Evolutionary conservation across 2,888 invertebrate genomes (phyloP), one percentile per base, ranked within the genome.

Genomic region (Unio delphinus): DNA sequence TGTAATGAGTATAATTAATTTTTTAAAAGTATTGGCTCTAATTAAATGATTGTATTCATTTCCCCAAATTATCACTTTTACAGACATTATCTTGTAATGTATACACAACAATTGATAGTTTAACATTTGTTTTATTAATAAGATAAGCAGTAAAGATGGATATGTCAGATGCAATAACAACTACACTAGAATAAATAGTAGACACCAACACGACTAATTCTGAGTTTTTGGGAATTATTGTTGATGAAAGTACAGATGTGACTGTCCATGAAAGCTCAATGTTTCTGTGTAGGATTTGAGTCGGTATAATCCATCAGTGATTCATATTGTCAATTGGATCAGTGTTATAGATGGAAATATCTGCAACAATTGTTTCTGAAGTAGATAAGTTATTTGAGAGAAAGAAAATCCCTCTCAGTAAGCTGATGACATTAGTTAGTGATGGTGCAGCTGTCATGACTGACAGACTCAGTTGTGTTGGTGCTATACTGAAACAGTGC

Each of bases 231-330:
- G 74, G 68, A 23, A 55, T 70, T 15, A 70, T 23, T 23, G 56
- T 69, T 55, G 70, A 72, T 64, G 66, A 70, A 60, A 75, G 69
- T 34, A 75, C 66, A 7, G 70, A 75, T 61, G 63, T 75, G 1
- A 70, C 68, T 20, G 61, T 73, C 18, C 54, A 68, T 18, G 73
- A 75, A 45, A 73, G 71, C 63, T 75, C 15, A 68, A 65, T 34
- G 58, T 73, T 3, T 70, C 69, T 66, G 68, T 75, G 11, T 67
- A 65, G 56, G 70, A 64, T 61, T 26, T 73, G 30, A 34, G 60
- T 62, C 54, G 34, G 55, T 28, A 65, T 56, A 64, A 61, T 45
- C 45, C 59, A 54, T 61, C 73, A 61, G 55, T 68, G 2, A 60
- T 68, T 58, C 63, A 69, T 64, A 70, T 73, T 56, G 18, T 70